Conservation (phyloP, 2,797 vertebrate species). For the Gymnoscopelus microlampas region DNA sequence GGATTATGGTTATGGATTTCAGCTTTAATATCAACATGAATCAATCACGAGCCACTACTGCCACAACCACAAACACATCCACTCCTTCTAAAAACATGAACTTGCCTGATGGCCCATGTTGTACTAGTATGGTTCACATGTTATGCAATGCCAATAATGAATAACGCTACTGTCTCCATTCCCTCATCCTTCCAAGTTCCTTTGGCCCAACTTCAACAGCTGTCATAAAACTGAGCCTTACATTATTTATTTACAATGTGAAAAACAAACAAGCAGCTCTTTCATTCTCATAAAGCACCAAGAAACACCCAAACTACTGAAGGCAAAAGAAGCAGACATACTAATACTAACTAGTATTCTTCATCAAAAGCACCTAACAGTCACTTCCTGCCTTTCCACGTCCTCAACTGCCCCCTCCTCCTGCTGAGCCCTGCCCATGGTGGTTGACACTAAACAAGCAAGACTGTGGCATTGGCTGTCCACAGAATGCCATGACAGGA, state of each 20-base stretch:
- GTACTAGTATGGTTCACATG: background rate
- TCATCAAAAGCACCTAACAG: constrained; percentile 38
- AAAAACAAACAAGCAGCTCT: constrained; percentile 1
- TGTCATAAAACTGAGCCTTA: background rate
- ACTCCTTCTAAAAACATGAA: background rate
- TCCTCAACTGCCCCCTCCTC: constrained; percentile 42
- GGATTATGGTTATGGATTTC: too few species aligned
- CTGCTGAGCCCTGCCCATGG: constrained; percentile 49
- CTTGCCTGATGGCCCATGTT: background rate
- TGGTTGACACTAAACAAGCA: constrained; percentile 54
- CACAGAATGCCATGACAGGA: constrained; percentile 23
- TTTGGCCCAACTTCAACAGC: constrained; percentile 11
- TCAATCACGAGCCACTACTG: constrained; percentile 24
- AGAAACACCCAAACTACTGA: constrained; percentile 15
- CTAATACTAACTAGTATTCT: constrained; percentile 2
- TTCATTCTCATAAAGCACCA: background rate
- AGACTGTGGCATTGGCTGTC: constrained; percentile 35
- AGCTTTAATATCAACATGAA: constrained; percentile 25
- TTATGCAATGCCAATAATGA: constrained; percentile 6
- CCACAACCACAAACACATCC: background rate
- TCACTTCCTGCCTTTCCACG: constrained; percentile 73
- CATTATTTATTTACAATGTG: background rate
- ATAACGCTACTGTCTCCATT: background rate
- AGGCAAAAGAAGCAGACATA: constrained; percentile 15
- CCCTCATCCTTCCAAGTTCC: constrained; percentile 25